phyloP scores from a whole-genome alignment of 2,113 vertebrate genomes.

The Equus quagga region DNA sequence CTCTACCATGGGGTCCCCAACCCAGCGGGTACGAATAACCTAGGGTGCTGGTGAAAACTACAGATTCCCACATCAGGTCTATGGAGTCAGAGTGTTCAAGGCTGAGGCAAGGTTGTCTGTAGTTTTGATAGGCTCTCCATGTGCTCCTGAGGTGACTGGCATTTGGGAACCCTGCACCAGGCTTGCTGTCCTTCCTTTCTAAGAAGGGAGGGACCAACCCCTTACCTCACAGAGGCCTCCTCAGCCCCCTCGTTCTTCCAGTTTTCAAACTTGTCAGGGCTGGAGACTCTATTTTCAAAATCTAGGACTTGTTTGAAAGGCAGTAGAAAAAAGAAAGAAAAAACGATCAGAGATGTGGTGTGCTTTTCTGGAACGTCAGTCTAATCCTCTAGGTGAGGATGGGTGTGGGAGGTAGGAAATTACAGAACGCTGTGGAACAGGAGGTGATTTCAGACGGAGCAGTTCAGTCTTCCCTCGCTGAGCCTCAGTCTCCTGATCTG shows the following conservation, averaged over 20 bases:
- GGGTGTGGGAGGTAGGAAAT: accelerated
- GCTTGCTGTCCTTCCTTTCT: not conserved
- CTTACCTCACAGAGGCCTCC: not conserved
- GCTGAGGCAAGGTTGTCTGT: not conserved
- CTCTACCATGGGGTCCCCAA: not conserved
- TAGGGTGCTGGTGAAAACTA: not conserved
- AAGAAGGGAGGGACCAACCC: not conserved
- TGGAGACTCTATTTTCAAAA: not conserved
- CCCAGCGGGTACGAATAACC: not conserved
- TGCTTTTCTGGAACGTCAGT: not conserved
- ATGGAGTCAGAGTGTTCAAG: not conserved
- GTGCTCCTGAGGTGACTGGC: not conserved
- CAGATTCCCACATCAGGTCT: not conserved
- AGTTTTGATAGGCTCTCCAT: not conserved
- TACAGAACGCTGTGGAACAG: accelerated
- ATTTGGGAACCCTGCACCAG: not conserved
- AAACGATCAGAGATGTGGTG: not conserved
- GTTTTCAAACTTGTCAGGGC: not conserved
- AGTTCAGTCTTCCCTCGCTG: not conserved
- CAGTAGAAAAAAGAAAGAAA: not conserved
- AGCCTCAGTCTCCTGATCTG: not conserved
- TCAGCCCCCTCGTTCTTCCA: too few relatives aligned
- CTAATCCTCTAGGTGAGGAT: not conserved
- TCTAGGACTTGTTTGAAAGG: not conserved
- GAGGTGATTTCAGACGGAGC: not conserved